These are phyloP conservation scores for Drosophila buzzatii DNA, from an alignment of 2,888 invertebrate species.

Conservation along the genomic window DNA sequence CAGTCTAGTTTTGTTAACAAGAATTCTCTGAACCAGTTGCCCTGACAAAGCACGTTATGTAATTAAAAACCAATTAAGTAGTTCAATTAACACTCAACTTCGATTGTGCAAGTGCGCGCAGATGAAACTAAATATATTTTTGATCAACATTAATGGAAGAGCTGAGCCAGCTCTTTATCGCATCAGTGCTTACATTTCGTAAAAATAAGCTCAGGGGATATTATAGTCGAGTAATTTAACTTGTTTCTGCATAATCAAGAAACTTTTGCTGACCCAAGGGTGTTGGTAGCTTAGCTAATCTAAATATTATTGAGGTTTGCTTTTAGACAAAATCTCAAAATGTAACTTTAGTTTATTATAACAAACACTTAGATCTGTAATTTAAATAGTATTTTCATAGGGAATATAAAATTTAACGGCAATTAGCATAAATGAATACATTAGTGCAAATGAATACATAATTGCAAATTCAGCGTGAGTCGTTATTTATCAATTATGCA, in stretches of 20 bases:
- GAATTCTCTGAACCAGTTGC: neutral
- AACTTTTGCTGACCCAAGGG: neutral
- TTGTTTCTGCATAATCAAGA: neutral
- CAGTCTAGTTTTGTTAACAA: neutral
- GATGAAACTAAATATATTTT: no score
- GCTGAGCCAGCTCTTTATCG: no score
- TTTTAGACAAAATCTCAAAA: no score
- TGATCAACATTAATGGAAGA: no score
- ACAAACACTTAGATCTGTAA: neutral
- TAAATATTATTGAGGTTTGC: neutral
- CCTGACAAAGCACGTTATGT: neutral
- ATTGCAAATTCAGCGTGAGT: slow-evolving; percentile 5
- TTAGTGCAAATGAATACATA: no score
- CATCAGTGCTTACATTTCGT: no score
- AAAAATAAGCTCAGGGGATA: neutral
- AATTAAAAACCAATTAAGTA: neutral
- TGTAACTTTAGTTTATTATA: neutral
- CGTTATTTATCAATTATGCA: slow-evolving; percentile 43
- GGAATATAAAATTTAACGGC: neutral
- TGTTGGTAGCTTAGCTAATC: neutral
- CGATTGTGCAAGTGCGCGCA: neutral
- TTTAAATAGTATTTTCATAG: neutral
- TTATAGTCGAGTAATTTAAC: neutral
- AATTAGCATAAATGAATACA: neutral
- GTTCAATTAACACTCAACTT: neutral